Percentiles rank a stretch among this genome's conserved stretches.
Conservation (phyloP, 2,113 vertebrate species). For the Beaufortia kweichowensis region DNA sequence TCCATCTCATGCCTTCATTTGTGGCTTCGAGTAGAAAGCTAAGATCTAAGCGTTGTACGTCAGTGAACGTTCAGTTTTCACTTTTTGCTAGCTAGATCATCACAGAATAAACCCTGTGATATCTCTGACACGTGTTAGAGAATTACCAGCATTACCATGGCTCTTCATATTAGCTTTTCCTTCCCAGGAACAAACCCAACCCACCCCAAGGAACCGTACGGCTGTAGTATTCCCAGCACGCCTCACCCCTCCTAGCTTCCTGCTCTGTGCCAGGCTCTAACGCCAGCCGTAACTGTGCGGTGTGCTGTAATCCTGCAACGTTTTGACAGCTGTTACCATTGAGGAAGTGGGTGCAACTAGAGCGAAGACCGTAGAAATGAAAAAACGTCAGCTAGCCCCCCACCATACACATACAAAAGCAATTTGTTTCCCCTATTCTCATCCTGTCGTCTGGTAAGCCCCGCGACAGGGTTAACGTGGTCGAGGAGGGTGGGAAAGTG, state of each 20-base stretch:
- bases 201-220: neutral
- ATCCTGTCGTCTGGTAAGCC: conserved; percentile 2
- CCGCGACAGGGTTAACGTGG: neutral
- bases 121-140: conserved; percentile 6
- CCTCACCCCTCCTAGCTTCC: conserved; percentile 5
- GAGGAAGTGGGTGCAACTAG: conserved; percentile 46
- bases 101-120: conserved; percentile 5
- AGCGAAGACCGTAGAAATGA: conserved; percentile 14
- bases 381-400: neutral
- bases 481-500: conserved; percentile 19
- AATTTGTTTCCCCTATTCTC: conserved; percentile 32
- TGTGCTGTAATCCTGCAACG: conserved; percentile 32
- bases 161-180: conserved; percentile 15
- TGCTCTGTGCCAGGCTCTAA: conserved; percentile 16
- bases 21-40: neutral
- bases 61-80: neutral
- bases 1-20: neutral
- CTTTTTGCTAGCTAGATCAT: neutral
- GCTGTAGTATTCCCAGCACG: conserved; percentile 23
- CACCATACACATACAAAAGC: neutral
- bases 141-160: conserved; percentile 23
- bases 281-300: neutral
- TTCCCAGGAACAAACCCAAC: neutral
- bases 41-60: neutral
- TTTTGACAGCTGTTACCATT: conserved; percentile 51